These are phyloP conservation scores for Syritta pipiens DNA, from an alignment of 2,888 invertebrate species.

Conservation along the genomic window DNA sequence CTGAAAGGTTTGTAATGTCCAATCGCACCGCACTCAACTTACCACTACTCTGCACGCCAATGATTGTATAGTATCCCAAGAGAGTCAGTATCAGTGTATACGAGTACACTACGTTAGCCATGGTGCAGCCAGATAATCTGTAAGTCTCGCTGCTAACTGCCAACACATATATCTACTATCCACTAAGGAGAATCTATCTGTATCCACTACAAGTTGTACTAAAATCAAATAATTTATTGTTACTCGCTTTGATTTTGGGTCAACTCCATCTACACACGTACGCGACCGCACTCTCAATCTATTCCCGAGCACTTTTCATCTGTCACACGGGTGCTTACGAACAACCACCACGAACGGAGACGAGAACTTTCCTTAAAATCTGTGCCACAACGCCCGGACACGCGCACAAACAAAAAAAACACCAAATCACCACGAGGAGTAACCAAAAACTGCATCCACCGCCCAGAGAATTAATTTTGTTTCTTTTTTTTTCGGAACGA, in stretches of 20 bases:
- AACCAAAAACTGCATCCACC: conserved; percentile 39
- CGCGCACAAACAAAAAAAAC: too few relatives aligned
- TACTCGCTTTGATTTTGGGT: conserved; percentile 41
- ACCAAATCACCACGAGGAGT: conserved; percentile 9
- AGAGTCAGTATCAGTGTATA: conserved; percentile 57
- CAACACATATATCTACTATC: conserved; percentile 11
- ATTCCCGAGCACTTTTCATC: conserved; percentile 48
- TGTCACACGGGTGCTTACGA: conserved; percentile 53
- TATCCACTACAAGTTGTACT: conserved; percentile 24
- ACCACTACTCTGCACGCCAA: conserved; percentile 61
- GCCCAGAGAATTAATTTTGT: too few relatives aligned
- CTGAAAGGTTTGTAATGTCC: conserved; percentile 31
- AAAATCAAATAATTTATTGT: conserved; percentile 3
- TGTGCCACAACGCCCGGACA: conserved; percentile 35
- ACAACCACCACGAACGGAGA: conserved; percentile 4
- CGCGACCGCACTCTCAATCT: conserved; percentile 13
- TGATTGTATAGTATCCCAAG: conserved; percentile 64
- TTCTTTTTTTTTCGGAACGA: conserved; percentile 22
- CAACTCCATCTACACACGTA: conserved; percentile 24
- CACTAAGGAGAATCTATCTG: conserved; percentile 6
- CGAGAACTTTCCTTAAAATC: conserved; percentile 62
- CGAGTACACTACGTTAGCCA: conserved; percentile 60
- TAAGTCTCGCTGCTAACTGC: conserved; percentile 30
- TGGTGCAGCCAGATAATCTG: conserved; percentile 37
- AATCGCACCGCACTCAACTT: conserved; percentile 39